Evolutionary conservation across 2,797 vertebrate species (phyloP), one percentile per base, ranked within the genome.

Genomic region (Peromyscus eremicus): DNA sequence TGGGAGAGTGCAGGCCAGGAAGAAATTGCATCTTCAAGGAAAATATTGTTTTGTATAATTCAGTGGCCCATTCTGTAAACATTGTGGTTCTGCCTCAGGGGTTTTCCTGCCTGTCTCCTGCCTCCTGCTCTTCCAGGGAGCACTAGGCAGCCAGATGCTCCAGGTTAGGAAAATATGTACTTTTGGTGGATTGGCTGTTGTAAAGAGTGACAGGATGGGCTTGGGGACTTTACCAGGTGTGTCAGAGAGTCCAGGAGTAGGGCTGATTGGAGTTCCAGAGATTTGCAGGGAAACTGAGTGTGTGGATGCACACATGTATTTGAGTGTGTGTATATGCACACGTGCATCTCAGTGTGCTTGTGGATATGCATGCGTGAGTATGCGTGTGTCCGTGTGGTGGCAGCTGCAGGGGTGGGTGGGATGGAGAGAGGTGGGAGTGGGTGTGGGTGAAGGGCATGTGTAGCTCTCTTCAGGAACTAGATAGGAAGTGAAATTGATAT

Each of bases 51-150:
- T 97, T 97, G 97, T 97, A 94, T 97, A 97, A 97, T 97, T 97
- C 97, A 96, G 98, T 93, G 97, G 97, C 98, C 98, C 81, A 43
- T 93, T 98, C 97, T 97, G 92, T 97, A 97, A 98, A 98, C 97
- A 97, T 89, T 90, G 97, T 0, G 93, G 97, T 95, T 97, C 96
- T 94, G 94, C 97, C 94, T 89, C 88, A 92, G 96, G 95, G 19
- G 86, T 93, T 94, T 71, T 86, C 84, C 90, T 62, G 60, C 13
- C 0, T 1, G 8, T 32, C 64, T 29, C 85, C 49, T 8, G 2
- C 40, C 10, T 21, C 52, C 0, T 3, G 6, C 84, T 4, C 0
- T 23, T 57, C 77, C 29, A 29, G 62, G 40, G 40, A 37, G 60
- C 64, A 90, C 40, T 34, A 75, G 55, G 93, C 68, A 5, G 97